Base-by-base conservation (phyloP, 2,888 invertebrate species). In the Lasius platythorax region DNA sequence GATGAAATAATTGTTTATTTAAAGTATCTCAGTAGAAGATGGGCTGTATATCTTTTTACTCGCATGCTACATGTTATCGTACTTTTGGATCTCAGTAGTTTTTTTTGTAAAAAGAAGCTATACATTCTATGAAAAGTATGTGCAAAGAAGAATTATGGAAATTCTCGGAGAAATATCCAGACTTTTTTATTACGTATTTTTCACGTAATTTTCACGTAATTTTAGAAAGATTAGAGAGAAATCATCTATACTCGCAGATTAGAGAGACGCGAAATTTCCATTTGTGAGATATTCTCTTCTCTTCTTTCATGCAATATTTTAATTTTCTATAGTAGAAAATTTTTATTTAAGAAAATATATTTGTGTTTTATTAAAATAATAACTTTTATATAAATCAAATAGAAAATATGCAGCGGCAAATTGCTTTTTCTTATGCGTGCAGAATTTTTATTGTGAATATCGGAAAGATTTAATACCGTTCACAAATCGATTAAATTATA, bases 1-100 rank as follows among this genome's bases (percentile, higher is more conserved):
- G 43, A 43, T 30, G 37, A 68, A 8, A 23, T 70, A 58, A 79
- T 68, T 43, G 1, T 68, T 79, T 70, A 79, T 79, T 46, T 2
- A 61, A 43, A 15, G 18, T 33, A 33, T 78, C 30, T 11, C 23
- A 8, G 58, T 33, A 18, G 23, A 23, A 58, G 12, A 66, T 3
- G 23, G 9, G 30, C 11, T 40, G 40, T n/a, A 66, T n/a, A 1
- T 43, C 23, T 75, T n/a, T 64, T 11, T n/a, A 66, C 4, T n/a
- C 15, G 28, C 11, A 28, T 40, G 40, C 30, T 30, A 63, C 30
- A 9, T 28, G 0, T 23, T 72, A 70, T 33, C 23, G 23, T 23
- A 23, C 23, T 53, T 72, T 72, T 15, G 4, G 9, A 23, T 15
- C 0, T 11, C 0, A 40, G 3, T 58, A 58, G 0, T 40, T 40